phyloP scores from a whole-genome alignment of 1,140 invertebrate genomes.

The Sarcophaga peregrina region DNA sequence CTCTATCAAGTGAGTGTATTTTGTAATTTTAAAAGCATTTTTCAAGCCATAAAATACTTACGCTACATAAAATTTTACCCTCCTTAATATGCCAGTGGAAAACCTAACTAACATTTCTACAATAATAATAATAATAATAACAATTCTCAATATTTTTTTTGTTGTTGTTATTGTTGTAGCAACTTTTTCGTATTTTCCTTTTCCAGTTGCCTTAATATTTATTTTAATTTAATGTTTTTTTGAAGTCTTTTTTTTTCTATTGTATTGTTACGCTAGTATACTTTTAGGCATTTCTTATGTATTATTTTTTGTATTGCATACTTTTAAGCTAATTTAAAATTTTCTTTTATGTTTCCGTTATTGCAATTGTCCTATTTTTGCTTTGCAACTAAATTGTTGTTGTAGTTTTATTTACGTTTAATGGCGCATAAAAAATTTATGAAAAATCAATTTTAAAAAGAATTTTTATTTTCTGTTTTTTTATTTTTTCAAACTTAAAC shows the following conservation, averaged over 20 bases:
- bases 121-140: no score
- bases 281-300: conserved; percentile 1
- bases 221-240: not conserved
- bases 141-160: not conserved
- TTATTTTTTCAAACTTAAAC: no score
- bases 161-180: not conserved
- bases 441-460: conserved; percentile 44
- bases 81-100: not conserved
- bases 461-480: no score
- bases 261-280: not conserved
- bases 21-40: conserved; percentile 2
- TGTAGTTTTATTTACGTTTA: conserved; percentile 43
- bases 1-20: not conserved
- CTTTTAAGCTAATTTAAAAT: no score
- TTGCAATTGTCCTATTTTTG: not conserved
- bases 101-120: no score
- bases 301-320: no score
- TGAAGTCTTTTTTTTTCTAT: not conserved
- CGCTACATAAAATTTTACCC: conserved; percentile 65
- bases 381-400: not conserved
- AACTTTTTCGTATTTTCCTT: not conserved
- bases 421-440: conserved; percentile 48
- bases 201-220: no score
- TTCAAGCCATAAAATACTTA: conserved; percentile 61
- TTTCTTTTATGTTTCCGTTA: not conserved